Evolutionary conservation across 2,797 vertebrate species (phyloP).

Genomic region (Notoglanidium macrostoma): DNA sequence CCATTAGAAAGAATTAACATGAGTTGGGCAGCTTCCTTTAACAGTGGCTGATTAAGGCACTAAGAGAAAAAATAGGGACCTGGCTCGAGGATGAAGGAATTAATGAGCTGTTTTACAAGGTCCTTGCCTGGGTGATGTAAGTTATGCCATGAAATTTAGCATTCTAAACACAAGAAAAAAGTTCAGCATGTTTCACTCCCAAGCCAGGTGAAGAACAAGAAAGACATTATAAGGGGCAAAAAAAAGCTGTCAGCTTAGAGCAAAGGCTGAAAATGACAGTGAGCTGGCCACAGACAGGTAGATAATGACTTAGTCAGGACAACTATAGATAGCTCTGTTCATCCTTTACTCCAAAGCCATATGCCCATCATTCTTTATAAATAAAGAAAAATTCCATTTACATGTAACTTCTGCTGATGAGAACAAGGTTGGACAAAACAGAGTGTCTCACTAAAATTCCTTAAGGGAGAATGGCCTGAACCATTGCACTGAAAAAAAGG

Average conservation of each 20-base stretch:
- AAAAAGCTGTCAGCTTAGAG: not conserved
- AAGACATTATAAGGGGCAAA: not conserved
- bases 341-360: not conserved
- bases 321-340: not conserved
- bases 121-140: slow-evolving; percentile 49
- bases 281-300: not conserved
- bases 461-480: not conserved
- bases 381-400: not conserved
- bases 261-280: not conserved
- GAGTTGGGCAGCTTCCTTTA: not conserved
- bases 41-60: not conserved
- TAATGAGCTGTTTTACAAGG: slow-evolving; percentile 73
- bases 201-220: not conserved
- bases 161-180: not conserved
- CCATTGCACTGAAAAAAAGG: not conserved
- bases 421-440: not conserved
- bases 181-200: not conserved
- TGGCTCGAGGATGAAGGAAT: slow-evolving; percentile 60
- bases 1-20: not conserved
- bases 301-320: not conserved
- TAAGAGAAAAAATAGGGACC: not conserved
- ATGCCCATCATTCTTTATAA: not conserved
- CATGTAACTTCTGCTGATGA: not conserved
- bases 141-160: not conserved
- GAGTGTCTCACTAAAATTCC: not conserved